Evolutionary conservation across 1,140 invertebrate genomes (phyloP), one percentile per base, ranked within the genome.

Genomic region (Branchinecta lynchi): DNA sequence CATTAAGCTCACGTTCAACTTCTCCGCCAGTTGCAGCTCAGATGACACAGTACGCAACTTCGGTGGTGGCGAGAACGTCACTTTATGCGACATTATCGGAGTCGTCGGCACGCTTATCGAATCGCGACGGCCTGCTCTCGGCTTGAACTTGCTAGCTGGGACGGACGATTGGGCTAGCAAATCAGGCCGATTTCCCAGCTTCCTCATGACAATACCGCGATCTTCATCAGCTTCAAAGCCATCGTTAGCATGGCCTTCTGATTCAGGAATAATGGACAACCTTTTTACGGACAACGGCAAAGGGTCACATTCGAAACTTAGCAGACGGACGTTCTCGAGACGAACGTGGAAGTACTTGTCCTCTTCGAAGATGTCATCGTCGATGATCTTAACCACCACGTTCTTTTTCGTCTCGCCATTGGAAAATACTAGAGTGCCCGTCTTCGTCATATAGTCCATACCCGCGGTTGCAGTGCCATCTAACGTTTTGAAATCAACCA

Each of bases 291-390:
- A 20, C 12, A 12, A 6, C 12, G 51, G 12, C 51, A 60, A 15
- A 20, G 12, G 17, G 6, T 20, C 17, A 60, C 17, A 60, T 60
- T 60, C 51, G 17, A 60, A 60, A 60, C 51, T 60, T 12, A 72
- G 72, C 17, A 81, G 75, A 21, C 85, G 77, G 10, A 85, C 74
- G 76, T 88, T 86, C 70, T 77, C 81, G 7, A 89, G 75, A 21
- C 90, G 86, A 7, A 98, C 86, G 79, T 94, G 98, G 80, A 99
- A 98, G 78, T 98, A 93, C 81, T 99, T 96, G 78, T 99, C 96
- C 76, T 98, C 94, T 79, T 99, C 96, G 78, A 99, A 99, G 1
- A 98, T 87, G 70, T 99, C 96, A 77, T 99, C 96, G 76, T 99
- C 96, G 72, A 99, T 94, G 12, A 99, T 92, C 76, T 92, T 89